Conservation (phyloP, 2,888 invertebrate species). For the Cloeon dipterum region DNA sequence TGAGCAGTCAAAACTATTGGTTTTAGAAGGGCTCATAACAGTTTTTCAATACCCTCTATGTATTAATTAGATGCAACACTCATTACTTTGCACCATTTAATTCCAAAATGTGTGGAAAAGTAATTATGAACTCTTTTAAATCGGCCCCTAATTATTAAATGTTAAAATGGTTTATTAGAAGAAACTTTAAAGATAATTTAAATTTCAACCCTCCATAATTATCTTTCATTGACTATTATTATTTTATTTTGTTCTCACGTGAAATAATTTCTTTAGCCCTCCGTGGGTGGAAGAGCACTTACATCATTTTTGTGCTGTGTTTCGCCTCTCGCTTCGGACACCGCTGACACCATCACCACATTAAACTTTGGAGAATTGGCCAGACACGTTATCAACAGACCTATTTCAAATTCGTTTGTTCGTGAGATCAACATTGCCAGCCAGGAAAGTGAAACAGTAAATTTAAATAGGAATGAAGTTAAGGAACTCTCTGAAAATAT, state of each 20-base stretch:
- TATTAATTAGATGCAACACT: too few species aligned
- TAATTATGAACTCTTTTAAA: too few species aligned
- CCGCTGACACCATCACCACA: slow-evolving; percentile 42
- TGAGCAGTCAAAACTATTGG: background rate
- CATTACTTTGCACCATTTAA: too few species aligned
- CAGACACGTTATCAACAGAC: slow-evolving; percentile 42
- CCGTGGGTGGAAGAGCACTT: slow-evolving; percentile 52
- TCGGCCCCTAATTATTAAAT: too few species aligned
- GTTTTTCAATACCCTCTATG: too few species aligned
- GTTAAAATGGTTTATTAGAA: too few species aligned
- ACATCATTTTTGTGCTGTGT: slow-evolving; percentile 47
- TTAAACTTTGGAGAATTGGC: slow-evolving; percentile 40
- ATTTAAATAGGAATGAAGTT: background rate
- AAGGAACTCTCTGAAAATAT: slow-evolving; percentile 17
- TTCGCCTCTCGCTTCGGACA: slow-evolving; percentile 41
- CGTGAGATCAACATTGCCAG: too few species aligned
- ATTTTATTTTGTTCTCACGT: background rate
- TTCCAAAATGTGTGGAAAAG: too few species aligned
- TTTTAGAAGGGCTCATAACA: too few species aligned
- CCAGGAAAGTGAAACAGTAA: slow-evolving; percentile 1
- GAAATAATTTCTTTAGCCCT: slow-evolving; percentile 32
- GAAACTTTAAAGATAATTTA: too few species aligned
- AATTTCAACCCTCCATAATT: background rate
- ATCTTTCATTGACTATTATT: background rate
- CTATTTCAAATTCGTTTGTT: slow-evolving; percentile 38